Base-by-base conservation (phyloP, 2,113 vertebrate species). In the Indicator maculatus region DNA sequence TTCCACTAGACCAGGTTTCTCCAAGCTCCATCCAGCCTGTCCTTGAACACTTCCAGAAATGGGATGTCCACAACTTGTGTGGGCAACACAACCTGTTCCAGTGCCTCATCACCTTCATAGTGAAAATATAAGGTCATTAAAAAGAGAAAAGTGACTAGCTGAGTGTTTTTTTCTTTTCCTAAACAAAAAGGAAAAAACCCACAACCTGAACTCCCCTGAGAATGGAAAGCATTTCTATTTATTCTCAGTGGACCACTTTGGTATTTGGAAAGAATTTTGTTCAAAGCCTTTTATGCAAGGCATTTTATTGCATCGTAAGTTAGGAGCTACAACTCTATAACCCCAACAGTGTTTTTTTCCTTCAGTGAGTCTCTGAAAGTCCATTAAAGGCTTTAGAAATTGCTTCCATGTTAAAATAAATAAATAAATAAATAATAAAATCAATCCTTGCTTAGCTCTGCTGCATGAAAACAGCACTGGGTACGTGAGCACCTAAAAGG, bases 381-480 rank as follows among this genome's bases (percentile, higher is more conserved):
- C 86, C 86, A 72, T 88, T 93, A 92, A 88, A 86, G 65, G 12
- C 36, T 89, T 86, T 65, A 86, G 58, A 88, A 94, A 88, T 41
- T 91, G 60, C 75, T 93, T 89, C 59, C 63, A 78, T 4, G 0
- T 69, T 50, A 52, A 59, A 47, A 11, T 36, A 61, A 50, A 36
- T 39, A 36, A 28, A 44, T 44, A 44, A 44, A 44, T 44, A 44
- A 44, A 44, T 44, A 44, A 21, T 10, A 24, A 52, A 63, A 85
- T 20, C 61, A 85, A 69, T 39, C 36, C 59, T 58, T 83, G 39
- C 38, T 11, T 27, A 87, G 20, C 27, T 75, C 23, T 80, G 55
- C 52, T 76, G 16, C n/a, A 45, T 59, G 55, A 63, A 70, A 72
- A 39, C 64, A 86, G 58, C 33, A 24, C 18, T 2, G 6, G 17